These are phyloP conservation scores for Beroe ovata DNA, from an alignment of 37 sponge, comb jelly and placozoan species.

Conservation along the genomic window DNA sequence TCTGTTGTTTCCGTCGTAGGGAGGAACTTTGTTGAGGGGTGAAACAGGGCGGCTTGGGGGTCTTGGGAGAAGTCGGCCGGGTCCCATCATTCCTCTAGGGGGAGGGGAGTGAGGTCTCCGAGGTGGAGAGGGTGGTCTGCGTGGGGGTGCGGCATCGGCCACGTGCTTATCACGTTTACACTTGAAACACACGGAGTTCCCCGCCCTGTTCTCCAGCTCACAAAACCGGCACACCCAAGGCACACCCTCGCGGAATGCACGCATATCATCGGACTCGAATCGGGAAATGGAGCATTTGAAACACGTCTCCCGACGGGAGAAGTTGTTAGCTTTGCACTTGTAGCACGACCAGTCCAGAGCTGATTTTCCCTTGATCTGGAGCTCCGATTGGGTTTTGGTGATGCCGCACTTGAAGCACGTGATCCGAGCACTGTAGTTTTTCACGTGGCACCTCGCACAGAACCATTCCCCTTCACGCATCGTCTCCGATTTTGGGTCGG, in stretches of 20 bases:
- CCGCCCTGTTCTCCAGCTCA: background rate
- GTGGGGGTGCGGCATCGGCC: background rate
- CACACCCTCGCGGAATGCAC: background rate
- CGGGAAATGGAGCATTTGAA: constrained; percentile 23
- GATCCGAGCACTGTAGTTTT: constrained; percentile 45
- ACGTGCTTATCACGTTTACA: background rate
- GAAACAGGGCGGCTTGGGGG: constrained; percentile 9
- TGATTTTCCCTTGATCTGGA: background rate
- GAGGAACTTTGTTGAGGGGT: constrained; percentile 14
- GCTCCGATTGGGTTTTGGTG: constrained; percentile 8
- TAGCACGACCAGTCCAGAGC: constrained; percentile 30
- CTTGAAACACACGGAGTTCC: constrained; percentile 15
- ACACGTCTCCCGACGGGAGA: background rate
- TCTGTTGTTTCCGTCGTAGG: background rate
- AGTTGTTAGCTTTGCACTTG: constrained; percentile 58
- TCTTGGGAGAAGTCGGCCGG: background rate
- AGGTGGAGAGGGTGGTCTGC: background rate
- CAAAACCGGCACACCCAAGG: constrained; percentile 42
- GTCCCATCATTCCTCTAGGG: too few species aligned
- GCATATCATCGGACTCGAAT: constrained; percentile 2
- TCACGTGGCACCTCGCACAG: background rate
- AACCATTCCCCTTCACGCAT: constrained; percentile 47
- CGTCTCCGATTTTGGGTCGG: background rate
- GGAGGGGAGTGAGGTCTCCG: background rate
- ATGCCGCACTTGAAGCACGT: constrained; percentile 35